A percentile compares a stretch with the other conserved stretches of the same genome.
These are phyloP conservation scores for Brachypteracias leptosomus DNA, from an alignment of 2,113 vertebrate species.

Conservation along the genomic window DNA sequence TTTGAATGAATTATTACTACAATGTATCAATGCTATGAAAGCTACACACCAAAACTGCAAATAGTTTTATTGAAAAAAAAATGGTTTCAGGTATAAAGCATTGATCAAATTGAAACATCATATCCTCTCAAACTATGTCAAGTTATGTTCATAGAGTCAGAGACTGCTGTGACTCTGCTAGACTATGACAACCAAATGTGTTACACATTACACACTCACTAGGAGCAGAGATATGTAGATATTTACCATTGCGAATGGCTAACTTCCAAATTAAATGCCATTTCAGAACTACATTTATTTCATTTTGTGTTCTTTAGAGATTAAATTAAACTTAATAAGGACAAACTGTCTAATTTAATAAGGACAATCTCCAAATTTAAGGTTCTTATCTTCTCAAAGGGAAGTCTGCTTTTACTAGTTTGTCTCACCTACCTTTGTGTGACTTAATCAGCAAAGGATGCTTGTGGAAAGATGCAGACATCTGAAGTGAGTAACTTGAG, in stretches of 20 bases:
- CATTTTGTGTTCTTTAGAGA: background rate
- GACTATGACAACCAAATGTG: background rate
- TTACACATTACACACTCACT: background rate
- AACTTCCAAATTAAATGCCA: background rate
- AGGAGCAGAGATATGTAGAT: background rate
- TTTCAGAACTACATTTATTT: background rate
- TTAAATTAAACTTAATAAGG: background rate
- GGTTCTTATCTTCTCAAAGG: background rate
- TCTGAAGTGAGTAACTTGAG: background rate
- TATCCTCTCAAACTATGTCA: background rate
- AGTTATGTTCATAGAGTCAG: background rate
- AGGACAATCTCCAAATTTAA: background rate
- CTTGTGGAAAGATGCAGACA: background rate
- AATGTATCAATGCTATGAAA: background rate
- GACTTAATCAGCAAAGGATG: background rate
- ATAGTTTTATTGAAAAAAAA: background rate
- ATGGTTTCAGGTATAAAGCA: background rate
- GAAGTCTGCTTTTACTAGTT: background rate
- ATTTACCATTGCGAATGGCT: background rate
- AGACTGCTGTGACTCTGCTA: background rate
- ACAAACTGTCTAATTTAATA: background rate
- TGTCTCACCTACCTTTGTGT: background rate
- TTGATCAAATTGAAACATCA: background rate
- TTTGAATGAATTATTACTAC: background rate
- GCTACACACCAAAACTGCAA: background rate